Conservation (phyloP, 2,113 vertebrate species). For the Dromiciops gliroides region DNA sequence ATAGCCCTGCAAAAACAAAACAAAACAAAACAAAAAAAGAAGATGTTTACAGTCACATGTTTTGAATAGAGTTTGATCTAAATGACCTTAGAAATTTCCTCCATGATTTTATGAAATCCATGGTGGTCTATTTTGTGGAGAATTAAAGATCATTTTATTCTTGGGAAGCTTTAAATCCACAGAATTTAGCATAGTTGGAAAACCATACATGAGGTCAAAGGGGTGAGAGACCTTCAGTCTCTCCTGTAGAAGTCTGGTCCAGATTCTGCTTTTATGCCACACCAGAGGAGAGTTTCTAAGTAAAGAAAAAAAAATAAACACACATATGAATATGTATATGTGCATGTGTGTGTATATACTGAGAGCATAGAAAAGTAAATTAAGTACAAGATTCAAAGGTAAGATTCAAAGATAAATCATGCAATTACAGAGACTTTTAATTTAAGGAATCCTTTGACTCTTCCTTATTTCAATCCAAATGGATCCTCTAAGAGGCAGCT, state of each 20-base stretch:
- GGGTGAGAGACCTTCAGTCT: slow-evolving; percentile 63
- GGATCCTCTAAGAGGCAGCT: background rate
- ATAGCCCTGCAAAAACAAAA: too few relatives aligned
- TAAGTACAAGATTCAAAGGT: slow-evolving; percentile 84
- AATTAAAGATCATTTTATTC: slow-evolving; percentile 19
- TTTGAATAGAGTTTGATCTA: too few relatives aligned
- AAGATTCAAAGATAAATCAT: slow-evolving; percentile 80
- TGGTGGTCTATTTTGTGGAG: slow-evolving; percentile 49
- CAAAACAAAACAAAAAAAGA: too few relatives aligned
- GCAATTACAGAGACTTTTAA: slow-evolving; percentile 75
- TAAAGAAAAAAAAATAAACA: slow-evolving; percentile 82
- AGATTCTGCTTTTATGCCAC: slow-evolving; percentile 79
- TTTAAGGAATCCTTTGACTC: slow-evolving; percentile 67
- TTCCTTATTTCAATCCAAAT: slow-evolving; percentile 53
- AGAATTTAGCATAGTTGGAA: slow-evolving; percentile 1
- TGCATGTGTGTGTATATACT: too few relatives aligned
- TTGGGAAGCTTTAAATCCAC: slow-evolving; percentile 37
- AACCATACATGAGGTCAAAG: slow-evolving; percentile 38
- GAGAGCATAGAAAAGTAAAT: slow-evolving; percentile 85
- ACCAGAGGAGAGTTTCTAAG: slow-evolving; percentile 80
- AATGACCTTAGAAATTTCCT: slow-evolving; percentile 15
- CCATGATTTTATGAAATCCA: slow-evolving; percentile 22
- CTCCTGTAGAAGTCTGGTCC: slow-evolving; percentile 16
- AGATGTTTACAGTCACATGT: too few relatives aligned
- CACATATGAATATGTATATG: too few relatives aligned